Conservation (phyloP, 2,797 vertebrate species). For the Lacerta bilineata region DNA sequence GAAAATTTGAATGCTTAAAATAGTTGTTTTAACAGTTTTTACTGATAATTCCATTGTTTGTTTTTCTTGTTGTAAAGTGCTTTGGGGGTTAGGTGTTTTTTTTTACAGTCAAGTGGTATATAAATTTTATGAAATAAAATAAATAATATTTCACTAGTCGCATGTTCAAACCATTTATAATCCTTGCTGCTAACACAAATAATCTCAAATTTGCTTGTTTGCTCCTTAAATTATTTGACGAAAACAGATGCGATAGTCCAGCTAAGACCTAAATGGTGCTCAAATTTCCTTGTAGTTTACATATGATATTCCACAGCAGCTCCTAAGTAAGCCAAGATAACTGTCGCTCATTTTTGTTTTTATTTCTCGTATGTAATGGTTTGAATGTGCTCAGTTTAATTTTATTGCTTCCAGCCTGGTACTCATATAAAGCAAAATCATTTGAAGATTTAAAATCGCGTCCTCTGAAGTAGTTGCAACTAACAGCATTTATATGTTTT, state of each 20-base stretch:
- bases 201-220: neutral
- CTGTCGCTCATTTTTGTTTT: constrained; percentile 8
- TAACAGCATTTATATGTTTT: neutral
- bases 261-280: neutral
- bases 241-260: neutral
- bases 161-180: neutral
- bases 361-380: neutral
- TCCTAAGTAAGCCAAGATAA: neutral
- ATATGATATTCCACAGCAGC: neutral
- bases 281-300: neutral
- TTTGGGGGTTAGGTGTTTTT: no score
- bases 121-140: neutral
- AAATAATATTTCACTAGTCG: neutral
- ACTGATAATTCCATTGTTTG: no score
- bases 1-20: no score
- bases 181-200: neutral
- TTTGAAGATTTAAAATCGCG: neutral
- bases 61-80: no score
- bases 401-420: neutral
- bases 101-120: neutral
- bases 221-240: neutral
- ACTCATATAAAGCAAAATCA: neutral
- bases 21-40: no score
- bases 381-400: neutral
- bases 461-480: neutral